A percentile compares a stretch with the other conserved stretches of the same genome.
These are phyloP conservation scores for Galemys pyrenaicus DNA, from an alignment of 2,113 vertebrate genomes.

Conservation along the genomic window DNA sequence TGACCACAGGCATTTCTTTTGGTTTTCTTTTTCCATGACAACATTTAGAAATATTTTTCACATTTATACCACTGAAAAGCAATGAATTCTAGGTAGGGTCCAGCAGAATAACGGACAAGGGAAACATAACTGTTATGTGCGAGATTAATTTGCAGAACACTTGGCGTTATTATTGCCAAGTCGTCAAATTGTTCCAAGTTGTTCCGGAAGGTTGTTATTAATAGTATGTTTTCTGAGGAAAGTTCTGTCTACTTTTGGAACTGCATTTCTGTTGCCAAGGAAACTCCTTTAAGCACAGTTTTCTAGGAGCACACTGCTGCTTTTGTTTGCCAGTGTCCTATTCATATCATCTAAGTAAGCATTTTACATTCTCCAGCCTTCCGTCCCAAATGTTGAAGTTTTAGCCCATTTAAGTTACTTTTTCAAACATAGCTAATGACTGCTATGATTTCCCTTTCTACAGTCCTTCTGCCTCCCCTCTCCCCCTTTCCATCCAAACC, in stretches of 20 bases:
- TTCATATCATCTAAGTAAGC: slow-evolving; percentile 88
- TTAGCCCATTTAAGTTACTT: slow-evolving; percentile 78
- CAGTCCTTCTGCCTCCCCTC: neutral
- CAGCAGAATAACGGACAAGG: slow-evolving; percentile 84
- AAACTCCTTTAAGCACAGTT: slow-evolving; percentile 90
- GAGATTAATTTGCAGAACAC: slow-evolving; percentile 92
- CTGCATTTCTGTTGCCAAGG: slow-evolving; percentile 91
- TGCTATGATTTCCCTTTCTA: slow-evolving; percentile 48
- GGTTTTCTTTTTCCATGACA: slow-evolving; percentile 71
- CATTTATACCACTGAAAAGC: slow-evolving; percentile 80
- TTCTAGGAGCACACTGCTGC: slow-evolving; percentile 91
- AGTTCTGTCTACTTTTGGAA: slow-evolving; percentile 94
- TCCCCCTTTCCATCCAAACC: neutral
- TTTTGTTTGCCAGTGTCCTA: slow-evolving; percentile 90
- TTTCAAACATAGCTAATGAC: slow-evolving; percentile 78
- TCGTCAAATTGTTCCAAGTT: slow-evolving; percentile 92
- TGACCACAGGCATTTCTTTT: slow-evolving; percentile 76
- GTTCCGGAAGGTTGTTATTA: slow-evolving; percentile 94
- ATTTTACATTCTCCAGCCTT: slow-evolving; percentile 85
- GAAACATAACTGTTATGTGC: slow-evolving; percentile 87
- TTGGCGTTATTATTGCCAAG: slow-evolving; percentile 91
- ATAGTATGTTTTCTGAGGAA: slow-evolving; percentile 92
- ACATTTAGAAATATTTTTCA: slow-evolving; percentile 83
- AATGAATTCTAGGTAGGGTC: slow-evolving; percentile 68
- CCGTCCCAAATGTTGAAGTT: slow-evolving; percentile 82